These are phyloP conservation scores for Tragelaphus buxtoni DNA, from an alignment of 2,113 vertebrate genomes.

Conservation along the genomic window DNA sequence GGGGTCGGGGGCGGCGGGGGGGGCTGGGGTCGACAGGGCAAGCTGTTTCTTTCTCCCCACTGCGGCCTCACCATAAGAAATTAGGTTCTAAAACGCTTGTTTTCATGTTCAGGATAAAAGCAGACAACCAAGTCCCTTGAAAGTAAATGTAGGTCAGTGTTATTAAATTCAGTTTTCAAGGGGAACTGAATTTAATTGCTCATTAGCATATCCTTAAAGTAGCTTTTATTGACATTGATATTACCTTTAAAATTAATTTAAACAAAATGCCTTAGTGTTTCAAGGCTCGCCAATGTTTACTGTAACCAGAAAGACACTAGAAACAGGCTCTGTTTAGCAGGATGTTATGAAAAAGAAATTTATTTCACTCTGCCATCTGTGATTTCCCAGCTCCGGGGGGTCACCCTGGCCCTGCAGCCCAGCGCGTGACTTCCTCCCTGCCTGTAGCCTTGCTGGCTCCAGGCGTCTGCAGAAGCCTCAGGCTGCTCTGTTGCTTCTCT, in stretches of 20 bases:
- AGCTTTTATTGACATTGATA: background rate
- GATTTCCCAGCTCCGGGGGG: background rate
- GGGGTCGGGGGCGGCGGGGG: no score
- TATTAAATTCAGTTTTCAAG: constrained; percentile 8
- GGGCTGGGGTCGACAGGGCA: background rate
- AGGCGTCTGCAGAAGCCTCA: no score
- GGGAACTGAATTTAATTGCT: background rate
- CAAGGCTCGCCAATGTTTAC: background rate
- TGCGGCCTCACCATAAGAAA: background rate
- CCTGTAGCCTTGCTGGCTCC: background rate
- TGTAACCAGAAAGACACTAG: background rate
- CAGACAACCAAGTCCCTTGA: background rate
- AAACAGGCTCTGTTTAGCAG: background rate
- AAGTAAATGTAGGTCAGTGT: background rate
- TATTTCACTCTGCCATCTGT: background rate
- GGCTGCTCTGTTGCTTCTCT: no score
- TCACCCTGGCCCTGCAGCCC: background rate
- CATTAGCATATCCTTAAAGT: constrained; percentile 9
- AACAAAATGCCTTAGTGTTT: background rate
- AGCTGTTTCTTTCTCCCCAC: background rate
- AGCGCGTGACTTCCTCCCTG: background rate
- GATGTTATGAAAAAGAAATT: background rate
- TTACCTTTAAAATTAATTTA: background rate
- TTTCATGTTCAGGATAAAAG: constrained; percentile 38
- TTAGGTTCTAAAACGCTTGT: background rate